Evolutionary conservation across 2,888 invertebrate genomes (phyloP).

Genomic region (Cordilura impudica): DNA sequence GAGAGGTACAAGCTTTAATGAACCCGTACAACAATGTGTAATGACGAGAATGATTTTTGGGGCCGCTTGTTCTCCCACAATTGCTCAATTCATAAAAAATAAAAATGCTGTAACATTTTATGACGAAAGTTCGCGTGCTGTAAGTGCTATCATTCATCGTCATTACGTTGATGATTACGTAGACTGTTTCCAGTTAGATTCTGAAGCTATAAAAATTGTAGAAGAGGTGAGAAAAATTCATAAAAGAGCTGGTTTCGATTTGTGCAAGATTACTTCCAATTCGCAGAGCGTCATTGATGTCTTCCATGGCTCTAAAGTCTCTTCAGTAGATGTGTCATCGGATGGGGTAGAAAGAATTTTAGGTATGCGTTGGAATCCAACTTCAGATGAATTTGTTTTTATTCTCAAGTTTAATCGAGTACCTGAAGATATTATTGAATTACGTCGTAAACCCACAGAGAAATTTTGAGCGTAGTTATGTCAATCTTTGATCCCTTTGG

Average conservation of each 20-base stretch:
- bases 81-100: slow-evolving; percentile 50
- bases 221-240: not conserved
- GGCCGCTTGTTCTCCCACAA: slow-evolving; percentile 22
- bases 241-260: not conserved
- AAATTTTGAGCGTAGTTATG: not conserved
- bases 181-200: slow-evolving; percentile 29
- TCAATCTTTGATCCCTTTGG: slow-evolving; percentile 16
- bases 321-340: not conserved
- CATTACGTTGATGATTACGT: slow-evolving; percentile 50
- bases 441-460: slow-evolving; percentile 6
- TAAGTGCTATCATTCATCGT: slow-evolving; percentile 21
- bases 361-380: slow-evolving; percentile 4
- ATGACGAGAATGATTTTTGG: slow-evolving; percentile 24
- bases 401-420: not conserved
- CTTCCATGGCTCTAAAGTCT: slow-evolving; percentile 18
- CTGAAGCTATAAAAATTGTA: slow-evolving; percentile 21
- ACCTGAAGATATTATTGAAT: not conserved
- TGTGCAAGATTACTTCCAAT: not conserved
- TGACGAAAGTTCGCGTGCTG: slow-evolving; percentile 24
- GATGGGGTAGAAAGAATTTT: slow-evolving; percentile 2
- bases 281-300: slow-evolving; percentile 4
- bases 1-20: not conserved
- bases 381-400: not conserved
- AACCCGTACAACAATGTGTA: slow-evolving; percentile 14
- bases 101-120: slow-evolving; percentile 4